Percentiles rank a stretch among this genome's conserved stretches.
phyloP scores from a whole-genome alignment of 2,888 invertebrate genomes.

The Ornithoptera priamus region DNA sequence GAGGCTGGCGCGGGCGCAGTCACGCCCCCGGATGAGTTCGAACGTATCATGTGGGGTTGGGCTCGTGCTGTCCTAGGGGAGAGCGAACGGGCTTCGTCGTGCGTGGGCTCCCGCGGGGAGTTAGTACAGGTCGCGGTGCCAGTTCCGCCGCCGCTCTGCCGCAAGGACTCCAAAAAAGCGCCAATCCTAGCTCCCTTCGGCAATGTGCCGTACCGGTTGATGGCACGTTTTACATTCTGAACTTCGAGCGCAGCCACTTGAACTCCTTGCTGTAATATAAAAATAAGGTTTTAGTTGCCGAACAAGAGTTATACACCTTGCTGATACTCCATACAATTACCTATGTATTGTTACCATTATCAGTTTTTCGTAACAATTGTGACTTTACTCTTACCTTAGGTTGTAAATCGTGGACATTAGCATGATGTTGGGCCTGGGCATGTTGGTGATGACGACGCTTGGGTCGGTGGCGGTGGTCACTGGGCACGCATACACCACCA shows the following conservation, averaged over 20 bases:
- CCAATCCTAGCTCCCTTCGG: conserved; percentile 98
- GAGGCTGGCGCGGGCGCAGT: conserved; percentile 79
- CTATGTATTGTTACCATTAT: too few species aligned
- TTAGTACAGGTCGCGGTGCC: conserved; percentile 67
- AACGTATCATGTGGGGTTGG: conserved; percentile 92
- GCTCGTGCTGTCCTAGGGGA: conserved; percentile 84
- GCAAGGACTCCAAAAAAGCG: conserved; percentile 95
- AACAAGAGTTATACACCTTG: too few species aligned
- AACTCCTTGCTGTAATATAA: conserved; percentile 71
- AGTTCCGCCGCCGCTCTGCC: conserved; percentile 83
- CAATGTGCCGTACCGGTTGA: conserved; percentile 96
- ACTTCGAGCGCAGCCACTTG: conserved; percentile 96
- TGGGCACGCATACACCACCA: conserved; percentile 56
- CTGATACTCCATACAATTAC: too few species aligned
- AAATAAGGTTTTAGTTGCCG: background rate
- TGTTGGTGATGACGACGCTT: conserved; percentile 60
- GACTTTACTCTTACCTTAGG: conserved; percentile 42
- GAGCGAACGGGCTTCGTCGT: conserved; percentile 75
- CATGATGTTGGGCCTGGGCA: conserved; percentile 63
- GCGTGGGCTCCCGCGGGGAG: conserved; percentile 50
- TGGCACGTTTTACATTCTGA: conserved; percentile 96
- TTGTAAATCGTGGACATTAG: conserved; percentile 38
- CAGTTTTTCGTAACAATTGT: too few species aligned
- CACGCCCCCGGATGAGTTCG: conserved; percentile 92
- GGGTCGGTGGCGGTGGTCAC: conserved; percentile 68